Percentiles rank a stretch among this genome's conserved stretches.
Conservation (phyloP, 2,797 vertebrate species). For the Pangasius mekongensis region DNA sequence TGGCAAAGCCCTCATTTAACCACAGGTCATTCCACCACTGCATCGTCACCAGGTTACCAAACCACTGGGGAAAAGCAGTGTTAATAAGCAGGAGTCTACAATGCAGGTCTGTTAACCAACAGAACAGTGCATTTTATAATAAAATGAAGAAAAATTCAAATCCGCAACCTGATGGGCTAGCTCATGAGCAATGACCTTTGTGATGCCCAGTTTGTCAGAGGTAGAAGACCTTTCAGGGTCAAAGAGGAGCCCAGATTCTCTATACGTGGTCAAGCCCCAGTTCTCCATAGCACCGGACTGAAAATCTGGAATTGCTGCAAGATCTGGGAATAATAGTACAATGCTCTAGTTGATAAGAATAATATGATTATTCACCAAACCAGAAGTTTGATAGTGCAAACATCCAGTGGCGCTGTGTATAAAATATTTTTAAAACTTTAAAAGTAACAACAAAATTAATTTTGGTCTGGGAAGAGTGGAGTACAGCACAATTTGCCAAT, state of each 20-base stretch:
- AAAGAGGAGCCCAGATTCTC: constrained; percentile 84
- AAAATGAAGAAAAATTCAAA: neutral
- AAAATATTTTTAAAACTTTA: neutral
- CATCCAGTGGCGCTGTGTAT: neutral
- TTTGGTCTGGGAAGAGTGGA: neutral
- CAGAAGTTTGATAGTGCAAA: neutral
- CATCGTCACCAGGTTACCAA: constrained; percentile 64
- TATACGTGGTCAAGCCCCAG: constrained; percentile 91
- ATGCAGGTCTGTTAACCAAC: neutral
- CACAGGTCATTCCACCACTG: constrained; percentile 64
- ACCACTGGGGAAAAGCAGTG: constrained; percentile 48
- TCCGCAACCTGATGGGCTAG: constrained; percentile 87
- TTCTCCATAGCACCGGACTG: constrained; percentile 94
- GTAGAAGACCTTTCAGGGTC: constrained; percentile 81
- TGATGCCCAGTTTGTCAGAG: constrained; percentile 82
- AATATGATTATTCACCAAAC: constrained; percentile 1
- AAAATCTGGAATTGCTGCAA: constrained; percentile 93
- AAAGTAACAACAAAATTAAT: neutral
- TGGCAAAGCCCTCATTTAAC: constrained; percentile 65
- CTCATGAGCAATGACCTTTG: constrained; percentile 86
- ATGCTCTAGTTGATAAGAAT: neutral
- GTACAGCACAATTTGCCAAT: neutral
- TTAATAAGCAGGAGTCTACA: neutral
- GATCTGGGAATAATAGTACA: constrained; percentile 72
- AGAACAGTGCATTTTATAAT: neutral